Conservation (phyloP, 2,113 vertebrate species). For the Bubalus kerabau region DNA sequence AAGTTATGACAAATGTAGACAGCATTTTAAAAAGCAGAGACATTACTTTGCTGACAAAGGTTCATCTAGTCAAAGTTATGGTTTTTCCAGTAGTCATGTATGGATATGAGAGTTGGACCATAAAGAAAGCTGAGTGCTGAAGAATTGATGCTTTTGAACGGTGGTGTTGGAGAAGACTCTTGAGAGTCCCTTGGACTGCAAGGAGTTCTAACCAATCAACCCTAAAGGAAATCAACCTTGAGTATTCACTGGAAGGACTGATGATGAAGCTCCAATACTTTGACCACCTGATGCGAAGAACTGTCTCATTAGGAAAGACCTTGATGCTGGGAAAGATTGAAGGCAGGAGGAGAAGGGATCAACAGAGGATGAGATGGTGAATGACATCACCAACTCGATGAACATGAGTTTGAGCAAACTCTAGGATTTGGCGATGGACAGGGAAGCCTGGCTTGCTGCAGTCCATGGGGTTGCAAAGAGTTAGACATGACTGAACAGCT, state of each 20-base stretch:
- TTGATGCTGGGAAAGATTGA: neutral
- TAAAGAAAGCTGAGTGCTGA: neutral
- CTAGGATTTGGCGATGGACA: neutral
- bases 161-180: neutral
- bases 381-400: neutral
- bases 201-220: neutral
- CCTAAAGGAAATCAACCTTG: neutral
- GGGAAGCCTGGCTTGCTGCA: neutral
- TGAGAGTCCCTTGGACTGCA: neutral
- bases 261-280: neutral
- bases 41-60: neutral
- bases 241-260: neutral
- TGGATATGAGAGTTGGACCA: neutral
- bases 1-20: neutral
- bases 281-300: neutral
- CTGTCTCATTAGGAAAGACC: neutral
- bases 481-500: neutral
- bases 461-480: neutral
- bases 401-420: neutral
- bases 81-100: neutral
- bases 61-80: neutral
- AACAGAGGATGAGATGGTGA: neutral
- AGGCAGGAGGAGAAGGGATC: neutral
- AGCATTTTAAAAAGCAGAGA: neutral
- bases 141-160: neutral